Evolutionary conservation across 1,140 invertebrate genomes (phyloP), one percentile per base, ranked within the genome.

Genomic region (Pachyrhynchus sulphureomaculatus): DNA sequence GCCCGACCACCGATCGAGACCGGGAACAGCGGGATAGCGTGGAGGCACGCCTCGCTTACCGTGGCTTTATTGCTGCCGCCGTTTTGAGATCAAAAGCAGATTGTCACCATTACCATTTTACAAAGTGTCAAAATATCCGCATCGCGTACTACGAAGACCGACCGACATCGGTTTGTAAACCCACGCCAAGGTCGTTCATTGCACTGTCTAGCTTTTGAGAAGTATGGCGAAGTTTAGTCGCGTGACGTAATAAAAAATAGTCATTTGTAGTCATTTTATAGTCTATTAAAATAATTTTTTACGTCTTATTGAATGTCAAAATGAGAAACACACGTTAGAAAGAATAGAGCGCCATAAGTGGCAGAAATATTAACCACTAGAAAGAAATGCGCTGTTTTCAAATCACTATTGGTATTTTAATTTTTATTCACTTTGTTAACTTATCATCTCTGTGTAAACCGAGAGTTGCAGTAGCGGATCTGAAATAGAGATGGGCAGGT

Each of bases 21-120:
- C 53, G 41, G 32, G 54, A 57, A 57, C 54, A 48, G 54, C 54
- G 23, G 41, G 54, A 57, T 53, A 47, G 54, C 54, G 54, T 33
- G 21, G 34, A 18, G 53, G 24, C 42, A 44, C 61, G 45, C 23
- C 41, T 58, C 75, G 44, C 17, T 36, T 59, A 17, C 74, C 78
- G 77, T 36, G 73, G 3, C 23, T 49, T 49, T 55, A 32, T 55
- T 36, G 47, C 74, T 76, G 76, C 77, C 76, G 77, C 77, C 78
- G 52, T 54, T 6, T 51, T 34, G 34, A 51, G 56, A 59, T 59
- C 39, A 59, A 59, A 59, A 59, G 56, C 56, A 59, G 56, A 59
- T 59, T 59, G 56, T 59, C 56, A 48, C 56, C 45, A 48, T 59
- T 59, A 41, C 56, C 45, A 49, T 59, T 59, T 59, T 48, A 48